Evolutionary conservation across 1,140 invertebrate species (phyloP).

Genomic region (Notospermus geniculatus): DNA sequence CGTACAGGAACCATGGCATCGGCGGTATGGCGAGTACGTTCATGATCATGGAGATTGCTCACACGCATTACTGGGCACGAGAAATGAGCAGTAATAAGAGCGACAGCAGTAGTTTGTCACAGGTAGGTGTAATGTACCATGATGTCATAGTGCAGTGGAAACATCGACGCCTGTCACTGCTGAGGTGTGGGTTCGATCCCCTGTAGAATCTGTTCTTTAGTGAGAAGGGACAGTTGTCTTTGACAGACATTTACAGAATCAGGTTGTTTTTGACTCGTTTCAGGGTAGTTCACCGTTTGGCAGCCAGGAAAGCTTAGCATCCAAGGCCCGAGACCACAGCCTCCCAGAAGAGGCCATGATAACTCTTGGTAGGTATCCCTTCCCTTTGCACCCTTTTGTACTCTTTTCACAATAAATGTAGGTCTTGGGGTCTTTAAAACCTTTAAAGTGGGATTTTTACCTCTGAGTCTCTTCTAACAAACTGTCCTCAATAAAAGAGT

Average conservation of each 20-base stretch:
- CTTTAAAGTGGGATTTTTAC: no score
- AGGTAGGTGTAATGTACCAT: conserved; percentile 26
- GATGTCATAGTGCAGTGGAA: conserved; percentile 31
- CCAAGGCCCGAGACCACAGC: neutral
- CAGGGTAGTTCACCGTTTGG: conserved; percentile 72
- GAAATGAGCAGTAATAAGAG: conserved; percentile 61
- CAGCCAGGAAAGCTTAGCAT: conserved; percentile 70
- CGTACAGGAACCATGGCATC: conserved; percentile 88
- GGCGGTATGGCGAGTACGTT: conserved; percentile 97
- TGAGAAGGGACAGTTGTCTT: neutral
- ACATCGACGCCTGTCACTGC: no score
- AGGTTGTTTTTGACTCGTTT: conserved; percentile 19
- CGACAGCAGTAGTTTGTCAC: conserved; percentile 43
- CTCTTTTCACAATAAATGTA: no score
- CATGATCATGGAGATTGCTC: conserved; percentile 94
- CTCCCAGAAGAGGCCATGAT: conserved; percentile 26
- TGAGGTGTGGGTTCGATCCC: neutral
- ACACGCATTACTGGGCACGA: conserved; percentile 97
- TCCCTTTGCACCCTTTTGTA: no score
- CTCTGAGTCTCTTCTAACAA: no score
- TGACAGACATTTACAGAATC: neutral
- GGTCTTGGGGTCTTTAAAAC: no score
- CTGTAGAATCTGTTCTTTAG: neutral
- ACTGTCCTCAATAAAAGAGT: no score
- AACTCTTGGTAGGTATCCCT: conserved; percentile 14